Conservation (phyloP, 2,113 vertebrate genomes). For the Scartelaos histophorus region DNA sequence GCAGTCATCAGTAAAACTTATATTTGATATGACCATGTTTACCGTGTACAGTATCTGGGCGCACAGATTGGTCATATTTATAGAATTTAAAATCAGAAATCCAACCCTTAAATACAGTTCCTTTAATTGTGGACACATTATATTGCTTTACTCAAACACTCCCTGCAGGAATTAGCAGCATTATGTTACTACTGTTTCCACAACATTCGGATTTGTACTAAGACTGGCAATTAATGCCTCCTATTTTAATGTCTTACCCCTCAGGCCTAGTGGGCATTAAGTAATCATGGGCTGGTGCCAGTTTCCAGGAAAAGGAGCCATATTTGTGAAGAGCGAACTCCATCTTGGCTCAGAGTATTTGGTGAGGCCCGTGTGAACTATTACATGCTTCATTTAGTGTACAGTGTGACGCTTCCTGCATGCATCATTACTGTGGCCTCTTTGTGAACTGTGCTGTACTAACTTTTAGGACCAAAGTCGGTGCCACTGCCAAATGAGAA, state of each 20-base stretch:
- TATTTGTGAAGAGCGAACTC: slow-evolving; percentile 4
- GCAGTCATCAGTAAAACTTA: no score
- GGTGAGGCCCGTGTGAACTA: slow-evolving; percentile 38
- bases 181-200: no score
- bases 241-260: not conserved
- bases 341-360: slow-evolving; percentile 18
- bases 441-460: slow-evolving; percentile 43
- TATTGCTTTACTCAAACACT: no score
- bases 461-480: slow-evolving; percentile 13
- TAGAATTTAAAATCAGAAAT: no score
- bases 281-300: slow-evolving; percentile 15
- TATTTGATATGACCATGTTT: no score
- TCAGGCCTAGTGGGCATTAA: not conserved
- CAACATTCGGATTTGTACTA: not conserved
- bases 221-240: not conserved
- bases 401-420: slow-evolving; percentile 27
- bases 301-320: slow-evolving; percentile 28
- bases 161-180: no score
- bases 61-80: no score
- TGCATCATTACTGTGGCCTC: slow-evolving; percentile 60
- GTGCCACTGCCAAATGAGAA: not conserved
- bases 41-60: no score
- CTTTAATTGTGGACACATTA: no score
- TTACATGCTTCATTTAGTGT: slow-evolving; percentile 59
- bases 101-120: no score